Evolutionary conservation across 2,113 vertebrate genomes (phyloP), one percentile per base, ranked within the genome.

Genomic region (Clarias gariepinus): DNA sequence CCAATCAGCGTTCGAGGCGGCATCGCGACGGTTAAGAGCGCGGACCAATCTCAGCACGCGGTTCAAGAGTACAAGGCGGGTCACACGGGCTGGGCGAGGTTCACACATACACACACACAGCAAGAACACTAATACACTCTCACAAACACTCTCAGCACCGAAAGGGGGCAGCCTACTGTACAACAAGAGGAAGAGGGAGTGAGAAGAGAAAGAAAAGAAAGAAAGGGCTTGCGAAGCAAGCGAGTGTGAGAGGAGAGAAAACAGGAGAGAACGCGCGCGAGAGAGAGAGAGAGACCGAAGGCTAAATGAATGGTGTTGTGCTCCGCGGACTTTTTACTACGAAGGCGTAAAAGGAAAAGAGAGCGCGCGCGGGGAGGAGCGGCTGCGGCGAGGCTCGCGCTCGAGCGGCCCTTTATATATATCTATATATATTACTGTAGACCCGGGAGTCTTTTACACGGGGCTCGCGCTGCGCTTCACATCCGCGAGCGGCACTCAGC

Each of bases 61-160:
- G 19, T 52, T 84, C 63, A 4, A 76, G 64, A 47, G 47, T 53
- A 69, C 71, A 76, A 87, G 94, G 94, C 92, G 94, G 94, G 93
- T 91, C 92, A 91, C 91, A 21, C 28, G n/a, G 77, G 89, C 92
- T 93, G 94, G 95, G 95, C 95, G 95, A 95, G 95, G 95, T 95
- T 95, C 78, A 15, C 77, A 4, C 52, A 58, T 28, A 60, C 78
- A 60, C 55, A 57, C 52, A 55, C 52, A 58, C 76, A 57, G 55
- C 12, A 55, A 30, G 10, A 93, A 94, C 94, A 94, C 93, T 25
- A 36, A 78, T 13, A 78, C n/a, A 68, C 9, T 12, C 8, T 3
- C n/a, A 10, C 52, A 52, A 21, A 52, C 41, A 52, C 93, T 90
- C 87, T 92, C 89, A 93, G 91, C 90, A 84, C 83, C 83, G 90